Evolutionary conservation across 2,888 invertebrate species (phyloP), one percentile per base, ranked within the genome.

Genomic region (Cerastoderma edule): DNA sequence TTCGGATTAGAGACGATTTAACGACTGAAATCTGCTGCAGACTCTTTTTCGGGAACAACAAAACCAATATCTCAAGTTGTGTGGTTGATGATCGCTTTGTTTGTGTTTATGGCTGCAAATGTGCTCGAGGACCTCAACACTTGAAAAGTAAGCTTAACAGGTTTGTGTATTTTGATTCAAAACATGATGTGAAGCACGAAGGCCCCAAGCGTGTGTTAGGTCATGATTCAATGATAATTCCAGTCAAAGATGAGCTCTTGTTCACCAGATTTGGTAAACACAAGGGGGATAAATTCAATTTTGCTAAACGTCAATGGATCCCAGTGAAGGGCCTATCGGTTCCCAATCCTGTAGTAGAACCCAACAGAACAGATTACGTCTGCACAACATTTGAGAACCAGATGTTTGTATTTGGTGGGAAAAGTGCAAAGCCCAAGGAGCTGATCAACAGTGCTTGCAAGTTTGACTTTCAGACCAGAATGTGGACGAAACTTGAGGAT

Each of bases 351-450:
- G 56, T 73, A 0, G 76, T 79, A 54, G 81, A 84, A 27, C 71
- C 83, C 10, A 67, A 69, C 1, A 75, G 87, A 30, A 72, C 68
- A 10, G 86, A 87, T 54, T 87, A 69, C 69, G 69, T 84, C 6
- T 81, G 75, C 65, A 69, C 78, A 22, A 74, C 74, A 24, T 73
- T 85, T 67, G 72, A 83, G 1, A 82, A 76, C 28, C 75, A 85
- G 33, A 67, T 87, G 48, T 86, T 83, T 50, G 53, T 87, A 10
- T 86, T 88, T 65, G 87, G 88, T 30, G 88, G 88, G 1, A 87
- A 82, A 72, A 78, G 68, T 48, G 66, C 73, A 8, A 60, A 65
- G 2, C 70, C 77, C 1, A 80, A 78, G 63, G 81, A 74, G 24
- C 73, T 82, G 19, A 53, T 84, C 13, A 76, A 80, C 27, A 72